Conservation (phyloP, 2,113 vertebrate genomes). For the Rana temporaria region DNA sequence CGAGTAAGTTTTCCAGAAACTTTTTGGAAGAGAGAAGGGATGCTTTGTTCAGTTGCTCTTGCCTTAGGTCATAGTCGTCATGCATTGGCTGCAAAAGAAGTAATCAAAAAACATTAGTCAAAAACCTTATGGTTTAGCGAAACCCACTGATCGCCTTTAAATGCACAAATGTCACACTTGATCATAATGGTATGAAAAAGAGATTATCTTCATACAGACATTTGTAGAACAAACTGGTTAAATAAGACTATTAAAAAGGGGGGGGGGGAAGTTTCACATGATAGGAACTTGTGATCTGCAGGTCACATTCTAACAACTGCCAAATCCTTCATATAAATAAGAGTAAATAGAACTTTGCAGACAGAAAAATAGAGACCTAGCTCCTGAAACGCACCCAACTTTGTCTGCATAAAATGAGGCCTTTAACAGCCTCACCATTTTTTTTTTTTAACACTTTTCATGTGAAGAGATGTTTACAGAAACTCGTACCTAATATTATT, state of each 20-base stretch:
- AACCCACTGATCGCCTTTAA: neutral
- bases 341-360: no score
- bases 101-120: conserved; percentile 33
- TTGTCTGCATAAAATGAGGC: no score
- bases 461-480: no score
- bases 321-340: neutral
- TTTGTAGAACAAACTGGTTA: neutral
- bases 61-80: conserved; percentile 96
- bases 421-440: no score
- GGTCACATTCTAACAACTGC: neutral
- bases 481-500: no score
- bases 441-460: no score
- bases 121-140: neutral
- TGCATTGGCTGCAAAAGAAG: conserved; percentile 89
- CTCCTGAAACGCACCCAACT: no score
- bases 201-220: neutral
- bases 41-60: conserved; percentile 98
- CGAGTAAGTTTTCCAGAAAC: conserved; percentile 96
- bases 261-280: neutral
- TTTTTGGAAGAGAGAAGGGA: conserved; percentile 98
- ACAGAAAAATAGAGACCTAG: no score
- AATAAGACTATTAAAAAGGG: no score
- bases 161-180: neutral
- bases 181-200: neutral
- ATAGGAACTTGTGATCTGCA: neutral